phyloP scores from a whole-genome alignment of 2,797 vertebrate species.

The Octomys mimax region DNA sequence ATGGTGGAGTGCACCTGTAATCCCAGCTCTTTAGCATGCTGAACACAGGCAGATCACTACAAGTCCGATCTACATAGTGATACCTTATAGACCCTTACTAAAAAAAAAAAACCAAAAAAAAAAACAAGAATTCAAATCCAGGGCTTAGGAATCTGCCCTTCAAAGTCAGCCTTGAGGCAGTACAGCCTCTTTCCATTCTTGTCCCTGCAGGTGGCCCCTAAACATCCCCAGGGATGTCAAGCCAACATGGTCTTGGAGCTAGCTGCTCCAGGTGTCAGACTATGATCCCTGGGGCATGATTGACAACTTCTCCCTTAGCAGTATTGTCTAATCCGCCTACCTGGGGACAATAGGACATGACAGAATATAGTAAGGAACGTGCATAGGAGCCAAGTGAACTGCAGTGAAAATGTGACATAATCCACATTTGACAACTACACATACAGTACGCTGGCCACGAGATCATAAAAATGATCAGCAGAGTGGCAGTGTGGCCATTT shows the following conservation, averaged over 20 bases:
- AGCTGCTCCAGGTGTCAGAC: not conserved
- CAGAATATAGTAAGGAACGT: not conserved
- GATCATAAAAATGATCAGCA: not conserved
- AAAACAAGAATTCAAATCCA: not conserved
- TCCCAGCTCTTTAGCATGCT: no score
- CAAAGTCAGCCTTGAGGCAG: not conserved
- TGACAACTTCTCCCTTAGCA: not conserved
- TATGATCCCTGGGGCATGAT: not conserved
- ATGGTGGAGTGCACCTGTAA: no score
- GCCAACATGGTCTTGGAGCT: not conserved
- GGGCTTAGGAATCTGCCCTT: not conserved
- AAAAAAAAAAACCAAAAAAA: no score
- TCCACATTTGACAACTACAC: not conserved
- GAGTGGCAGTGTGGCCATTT: not conserved
- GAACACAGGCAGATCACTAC: no score
- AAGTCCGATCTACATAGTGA: no score
- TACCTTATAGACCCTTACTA: no score
- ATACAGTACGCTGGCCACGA: not conserved
- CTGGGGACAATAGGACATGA: not conserved
- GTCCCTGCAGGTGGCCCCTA: not conserved
- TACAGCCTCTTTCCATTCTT: not conserved
- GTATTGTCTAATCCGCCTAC: not conserved
- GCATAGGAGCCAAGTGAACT: not conserved
- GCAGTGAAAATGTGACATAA: not conserved
- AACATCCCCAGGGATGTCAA: not conserved